These are phyloP conservation scores for Eufriesea mexicana DNA, from an alignment of 1,140 invertebrate genomes.

Conservation along the genomic window DNA sequence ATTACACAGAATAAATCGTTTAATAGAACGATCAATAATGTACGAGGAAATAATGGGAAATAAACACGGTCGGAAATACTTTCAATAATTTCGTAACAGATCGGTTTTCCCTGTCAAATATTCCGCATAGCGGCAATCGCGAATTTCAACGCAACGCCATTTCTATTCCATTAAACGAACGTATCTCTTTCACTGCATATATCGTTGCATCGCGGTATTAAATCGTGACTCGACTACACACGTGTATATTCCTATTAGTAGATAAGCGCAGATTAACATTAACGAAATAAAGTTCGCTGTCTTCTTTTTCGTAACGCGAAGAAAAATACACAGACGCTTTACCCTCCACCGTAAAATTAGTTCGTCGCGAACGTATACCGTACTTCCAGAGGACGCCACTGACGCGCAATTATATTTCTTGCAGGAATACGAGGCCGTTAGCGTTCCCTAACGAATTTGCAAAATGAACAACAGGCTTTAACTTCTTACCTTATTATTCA, in stretches of 20 bases:
- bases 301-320: neutral
- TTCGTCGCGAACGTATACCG: no score
- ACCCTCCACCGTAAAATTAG: neutral
- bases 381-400: neutral
- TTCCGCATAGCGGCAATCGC: no score
- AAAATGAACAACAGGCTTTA: neutral
- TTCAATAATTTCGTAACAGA: neutral
- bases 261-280: neutral
- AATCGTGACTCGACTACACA: neutral
- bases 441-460: neutral
- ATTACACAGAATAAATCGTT: neutral
- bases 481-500: no score
- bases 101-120: neutral
- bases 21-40: neutral
- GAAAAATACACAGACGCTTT: neutral
- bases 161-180: constrained; percentile 13
- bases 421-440: neutral
- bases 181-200: neutral
- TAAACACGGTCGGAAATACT: neutral
- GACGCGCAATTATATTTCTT: neutral
- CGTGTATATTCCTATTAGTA: neutral
- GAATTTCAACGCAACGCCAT: neutral
- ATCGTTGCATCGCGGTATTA: neutral
- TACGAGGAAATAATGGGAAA: neutral
- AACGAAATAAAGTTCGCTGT: neutral